phyloP scores from a whole-genome alignment of 2,797 vertebrate species.

The Sebastes steindachneri region DNA sequence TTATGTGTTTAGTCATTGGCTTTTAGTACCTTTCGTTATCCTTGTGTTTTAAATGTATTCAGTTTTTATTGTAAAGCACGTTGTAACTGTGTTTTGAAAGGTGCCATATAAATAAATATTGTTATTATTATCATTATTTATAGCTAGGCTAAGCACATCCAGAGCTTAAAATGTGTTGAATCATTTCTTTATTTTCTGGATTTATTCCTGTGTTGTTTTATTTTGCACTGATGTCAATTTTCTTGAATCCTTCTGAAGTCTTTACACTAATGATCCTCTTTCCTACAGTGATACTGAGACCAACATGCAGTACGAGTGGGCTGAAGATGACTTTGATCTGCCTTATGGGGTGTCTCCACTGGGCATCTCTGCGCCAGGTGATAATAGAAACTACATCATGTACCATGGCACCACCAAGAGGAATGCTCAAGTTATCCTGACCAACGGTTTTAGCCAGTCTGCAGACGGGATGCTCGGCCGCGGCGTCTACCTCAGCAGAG shows the following conservation, averaged over 20 bases:
- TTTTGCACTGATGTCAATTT: background rate
- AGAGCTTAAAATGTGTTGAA: background rate
- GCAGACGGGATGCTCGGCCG: conserved; percentile 51
- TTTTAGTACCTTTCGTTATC: too few relatives aligned
- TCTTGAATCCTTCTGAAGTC: background rate
- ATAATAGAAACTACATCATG: conserved; percentile 49
- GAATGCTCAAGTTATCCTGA: conserved; percentile 7
- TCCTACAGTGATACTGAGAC: background rate
- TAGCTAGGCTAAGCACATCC: background rate
- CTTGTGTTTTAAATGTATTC: too few relatives aligned
- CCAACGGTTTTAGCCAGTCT: conserved; percentile 17
- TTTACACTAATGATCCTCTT: background rate
- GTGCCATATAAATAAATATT: too few relatives aligned
- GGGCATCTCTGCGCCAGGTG: rapidly evolving
- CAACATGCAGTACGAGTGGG: conserved; percentile 24
- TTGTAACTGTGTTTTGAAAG: too few relatives aligned
- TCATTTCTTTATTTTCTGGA: background rate
- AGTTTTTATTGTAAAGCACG: too few relatives aligned
- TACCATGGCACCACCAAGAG: conserved; percentile 68
- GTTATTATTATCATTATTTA: too few relatives aligned
- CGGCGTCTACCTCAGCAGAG: conserved; percentile 80
- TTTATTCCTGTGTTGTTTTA: background rate
- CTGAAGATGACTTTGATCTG: conserved; percentile 43
- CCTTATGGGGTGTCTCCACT: rapidly evolving
- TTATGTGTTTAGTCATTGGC: too few relatives aligned